phyloP scores from a whole-genome alignment of 2,113 vertebrate genomes.

The Labrus mixtus region DNA sequence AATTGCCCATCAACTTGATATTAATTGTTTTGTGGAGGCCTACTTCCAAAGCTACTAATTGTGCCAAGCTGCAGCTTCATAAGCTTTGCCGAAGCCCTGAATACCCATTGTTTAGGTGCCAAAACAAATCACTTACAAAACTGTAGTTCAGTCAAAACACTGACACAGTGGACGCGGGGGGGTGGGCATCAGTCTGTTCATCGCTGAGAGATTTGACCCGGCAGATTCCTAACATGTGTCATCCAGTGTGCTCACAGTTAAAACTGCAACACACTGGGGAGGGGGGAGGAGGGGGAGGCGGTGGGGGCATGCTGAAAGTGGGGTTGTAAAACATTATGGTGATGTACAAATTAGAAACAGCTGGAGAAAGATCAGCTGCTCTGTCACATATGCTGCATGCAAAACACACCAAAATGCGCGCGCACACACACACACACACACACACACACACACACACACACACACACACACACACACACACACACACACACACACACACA shows the following conservation, averaged over 20 bases:
- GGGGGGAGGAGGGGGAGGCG: constrained; percentile 15
- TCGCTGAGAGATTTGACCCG: constrained; percentile 5
- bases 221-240: constrained; percentile 3
- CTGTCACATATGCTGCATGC: constrained; percentile 24
- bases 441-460: too few species aligned
- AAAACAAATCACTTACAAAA: too few species aligned
- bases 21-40: too few species aligned
- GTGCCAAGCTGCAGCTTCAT: too few species aligned
- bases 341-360: constrained; percentile 78
- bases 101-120: too few species aligned
- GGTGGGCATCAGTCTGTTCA: constrained; percentile 3
- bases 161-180: too few species aligned
- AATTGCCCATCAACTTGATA: too few species aligned
- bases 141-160: too few species aligned
- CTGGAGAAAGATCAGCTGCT: constrained; percentile 64
- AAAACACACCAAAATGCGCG: neutral
- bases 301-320: constrained; percentile 56
- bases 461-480: too few species aligned
- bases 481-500: neutral
- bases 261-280: constrained; percentile 30
- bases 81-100: too few species aligned
- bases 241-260: constrained; percentile 59
- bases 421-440: constrained; percentile 5
- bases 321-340: constrained; percentile 70
- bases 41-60: too few species aligned